Evolutionary conservation across 1,140 invertebrate species (phyloP).

Genomic region (Nymphalis io): DNA sequence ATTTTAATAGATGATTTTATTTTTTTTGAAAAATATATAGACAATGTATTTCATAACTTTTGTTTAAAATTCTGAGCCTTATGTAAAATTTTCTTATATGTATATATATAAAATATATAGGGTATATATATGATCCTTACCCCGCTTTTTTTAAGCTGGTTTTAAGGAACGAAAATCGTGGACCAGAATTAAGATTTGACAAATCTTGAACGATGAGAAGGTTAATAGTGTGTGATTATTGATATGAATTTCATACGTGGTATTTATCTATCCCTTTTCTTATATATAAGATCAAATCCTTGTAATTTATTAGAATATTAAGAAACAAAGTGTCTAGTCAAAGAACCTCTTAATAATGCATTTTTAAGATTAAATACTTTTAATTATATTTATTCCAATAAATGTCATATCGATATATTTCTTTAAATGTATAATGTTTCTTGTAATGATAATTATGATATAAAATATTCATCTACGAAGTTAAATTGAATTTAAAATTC

Average conservation of each 20-base stretch:
- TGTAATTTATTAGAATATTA: not conserved
- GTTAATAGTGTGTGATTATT: too few species aligned
- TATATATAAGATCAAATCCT: too few species aligned
- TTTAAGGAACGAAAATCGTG: not conserved
- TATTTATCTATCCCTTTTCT: too few species aligned
- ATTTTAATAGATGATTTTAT: too few species aligned
- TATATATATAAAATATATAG: not conserved
- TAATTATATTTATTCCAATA: not conserved
- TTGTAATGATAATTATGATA: too few species aligned
- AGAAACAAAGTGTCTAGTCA: not conserved
- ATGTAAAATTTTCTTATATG: not conserved
- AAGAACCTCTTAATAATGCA: not conserved
- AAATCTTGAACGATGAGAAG: not conserved
- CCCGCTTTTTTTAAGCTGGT: slow-evolving; percentile 6
- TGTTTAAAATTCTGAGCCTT: too few species aligned
- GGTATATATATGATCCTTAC: not conserved
- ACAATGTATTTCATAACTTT: too few species aligned
- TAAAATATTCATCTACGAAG: too few species aligned
- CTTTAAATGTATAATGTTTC: too few species aligned
- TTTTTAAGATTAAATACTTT: not conserved
- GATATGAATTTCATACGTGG: too few species aligned
- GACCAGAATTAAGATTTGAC: slow-evolving; percentile 14
- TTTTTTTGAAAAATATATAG: too few species aligned
- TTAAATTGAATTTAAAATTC: too few species aligned
- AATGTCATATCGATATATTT: not conserved